Conservation (phyloP, 2,113 vertebrate species). For the Myxocyprinus asiaticus region DNA sequence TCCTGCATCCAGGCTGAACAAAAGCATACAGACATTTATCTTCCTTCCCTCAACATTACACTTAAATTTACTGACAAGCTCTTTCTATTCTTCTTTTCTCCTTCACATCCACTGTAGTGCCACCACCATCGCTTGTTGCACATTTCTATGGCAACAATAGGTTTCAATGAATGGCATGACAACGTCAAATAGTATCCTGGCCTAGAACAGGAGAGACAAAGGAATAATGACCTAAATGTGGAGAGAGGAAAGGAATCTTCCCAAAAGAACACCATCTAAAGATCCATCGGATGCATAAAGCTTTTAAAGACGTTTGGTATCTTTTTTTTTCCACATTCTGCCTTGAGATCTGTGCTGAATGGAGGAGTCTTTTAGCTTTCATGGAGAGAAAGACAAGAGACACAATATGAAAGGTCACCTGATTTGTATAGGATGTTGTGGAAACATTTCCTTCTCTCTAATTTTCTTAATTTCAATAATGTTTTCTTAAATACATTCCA, state of each 20-base stretch:
- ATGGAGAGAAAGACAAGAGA: too few species aligned
- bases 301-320: too few species aligned
- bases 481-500: too few species aligned
- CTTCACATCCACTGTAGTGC: conserved; percentile 63
- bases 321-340: too few species aligned
- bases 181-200: conserved; percentile 74
- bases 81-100: conserved; percentile 10
- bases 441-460: too few species aligned
- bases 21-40: conserved; percentile 60
- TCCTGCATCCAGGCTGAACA: conserved; percentile 52
- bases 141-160: conserved; percentile 76
- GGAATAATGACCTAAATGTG: conserved; percentile 63
- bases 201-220: conserved; percentile 66
- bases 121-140: conserved; percentile 57
- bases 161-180: conserved; percentile 75
- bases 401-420: too few species aligned
- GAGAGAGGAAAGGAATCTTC: conserved; percentile 67
- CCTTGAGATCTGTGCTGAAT: too few species aligned
- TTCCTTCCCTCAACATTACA: conserved; percentile 44
- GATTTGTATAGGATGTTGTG: too few species aligned
- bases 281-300: conserved; percentile 19
- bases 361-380: too few species aligned
- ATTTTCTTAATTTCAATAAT: too few species aligned
- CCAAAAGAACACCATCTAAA: conserved; percentile 59
- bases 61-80: conserved; percentile 67